Evolutionary conservation across 2,797 vertebrate genomes (phyloP).

Genomic region (Centropyge bicolor): DNA sequence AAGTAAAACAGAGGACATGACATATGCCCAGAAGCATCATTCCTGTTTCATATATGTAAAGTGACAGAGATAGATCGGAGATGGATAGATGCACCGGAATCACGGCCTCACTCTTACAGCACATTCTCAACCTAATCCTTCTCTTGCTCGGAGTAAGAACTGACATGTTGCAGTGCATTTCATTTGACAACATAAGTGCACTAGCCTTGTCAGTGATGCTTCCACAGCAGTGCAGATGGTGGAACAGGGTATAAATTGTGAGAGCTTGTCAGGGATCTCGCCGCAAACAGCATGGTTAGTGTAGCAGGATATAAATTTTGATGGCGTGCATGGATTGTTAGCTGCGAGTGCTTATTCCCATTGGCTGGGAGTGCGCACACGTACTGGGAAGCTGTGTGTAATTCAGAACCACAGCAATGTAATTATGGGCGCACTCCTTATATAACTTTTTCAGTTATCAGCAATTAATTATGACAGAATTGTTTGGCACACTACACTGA

Average conservation of each 20-base stretch:
- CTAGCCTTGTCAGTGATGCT: constrained; percentile 53
- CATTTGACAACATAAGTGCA: constrained; percentile 55
- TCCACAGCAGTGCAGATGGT: constrained; percentile 58
- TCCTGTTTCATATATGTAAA: background rate
- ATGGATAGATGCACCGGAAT: constrained; percentile 4
- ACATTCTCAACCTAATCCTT: constrained; percentile 37
- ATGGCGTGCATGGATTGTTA: constrained; percentile 30
- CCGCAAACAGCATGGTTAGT: constrained; percentile 42
- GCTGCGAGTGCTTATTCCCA: constrained; percentile 19
- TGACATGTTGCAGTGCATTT: constrained; percentile 60
- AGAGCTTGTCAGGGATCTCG: constrained; percentile 60
- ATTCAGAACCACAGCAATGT: constrained; percentile 9
- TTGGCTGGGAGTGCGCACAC: constrained; percentile 27
- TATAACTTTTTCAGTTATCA: background rate
- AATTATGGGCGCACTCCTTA: constrained; percentile 1
- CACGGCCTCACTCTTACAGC: background rate
- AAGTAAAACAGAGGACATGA: background rate
- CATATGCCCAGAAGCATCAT: background rate
- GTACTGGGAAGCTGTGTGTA: constrained; percentile 21
- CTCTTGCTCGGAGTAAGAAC: constrained; percentile 39
- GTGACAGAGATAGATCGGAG: background rate
- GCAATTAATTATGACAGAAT: background rate
- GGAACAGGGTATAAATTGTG: constrained; percentile 57
- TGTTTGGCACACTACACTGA: background rate
- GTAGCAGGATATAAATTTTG: constrained; percentile 47